These are phyloP conservation scores for Cryptocephalus moraei DNA, from an alignment of 2,888 invertebrate genomes.

Conservation along the genomic window DNA sequence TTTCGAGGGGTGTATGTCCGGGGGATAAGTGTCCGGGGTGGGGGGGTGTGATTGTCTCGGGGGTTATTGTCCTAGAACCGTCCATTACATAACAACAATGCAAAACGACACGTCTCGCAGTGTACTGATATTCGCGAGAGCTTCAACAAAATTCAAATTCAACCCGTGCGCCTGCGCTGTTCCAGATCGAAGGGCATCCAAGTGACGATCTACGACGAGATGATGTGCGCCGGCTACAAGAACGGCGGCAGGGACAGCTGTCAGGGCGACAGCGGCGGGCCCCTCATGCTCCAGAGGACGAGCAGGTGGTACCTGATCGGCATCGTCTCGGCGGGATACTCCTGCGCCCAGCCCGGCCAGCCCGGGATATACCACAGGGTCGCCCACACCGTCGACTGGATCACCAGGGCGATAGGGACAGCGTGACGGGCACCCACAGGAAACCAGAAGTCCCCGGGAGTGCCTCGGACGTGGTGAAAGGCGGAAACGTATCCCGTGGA, in stretches of 20 bases:
- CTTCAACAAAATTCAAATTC: not conserved
- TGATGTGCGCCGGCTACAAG: constrained; percentile 89
- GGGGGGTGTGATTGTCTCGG: no score
- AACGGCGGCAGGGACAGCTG: constrained; percentile 73
- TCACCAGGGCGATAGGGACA: constrained; percentile 52
- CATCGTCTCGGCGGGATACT: constrained; percentile 86
- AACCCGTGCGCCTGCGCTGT: not conserved
- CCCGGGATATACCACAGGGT: constrained; percentile 88
- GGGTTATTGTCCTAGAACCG: no score
- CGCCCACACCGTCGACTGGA: constrained; percentile 90
- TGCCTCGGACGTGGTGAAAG: no score
- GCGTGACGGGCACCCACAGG: no score
- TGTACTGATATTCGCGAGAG: no score
- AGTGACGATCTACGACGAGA: constrained; percentile 87
- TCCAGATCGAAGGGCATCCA: constrained; percentile 63
- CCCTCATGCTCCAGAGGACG: constrained; percentile 77
- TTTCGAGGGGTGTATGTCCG: no score
- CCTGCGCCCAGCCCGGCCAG: constrained; percentile 86
- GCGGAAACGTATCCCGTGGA: no score
- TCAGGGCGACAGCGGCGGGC: constrained; percentile 81
- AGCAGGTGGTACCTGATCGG: constrained; percentile 82
- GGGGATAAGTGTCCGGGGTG: no score
- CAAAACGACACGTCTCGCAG: no score
- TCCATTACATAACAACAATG: no score
- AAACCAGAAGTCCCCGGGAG: no score